A percentile compares a stretch with the other conserved stretches of the same genome.
Conservation (phyloP, 2,888 invertebrate genomes). For the Tetropium fuscum region DNA sequence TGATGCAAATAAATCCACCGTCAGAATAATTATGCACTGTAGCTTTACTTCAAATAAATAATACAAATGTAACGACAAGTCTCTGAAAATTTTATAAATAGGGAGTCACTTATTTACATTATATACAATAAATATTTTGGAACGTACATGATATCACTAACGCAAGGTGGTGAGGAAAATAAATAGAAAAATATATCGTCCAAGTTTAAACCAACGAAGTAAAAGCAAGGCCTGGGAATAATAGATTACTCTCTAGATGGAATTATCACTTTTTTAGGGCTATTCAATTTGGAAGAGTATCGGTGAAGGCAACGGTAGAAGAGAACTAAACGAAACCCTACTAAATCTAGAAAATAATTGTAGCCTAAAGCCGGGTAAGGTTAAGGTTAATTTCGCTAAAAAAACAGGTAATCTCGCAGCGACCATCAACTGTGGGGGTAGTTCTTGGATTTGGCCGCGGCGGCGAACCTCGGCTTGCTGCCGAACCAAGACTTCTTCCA, state of each 20-base stretch:
- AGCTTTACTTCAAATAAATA: slow-evolving; percentile 24
- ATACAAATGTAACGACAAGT: slow-evolving; percentile 26
- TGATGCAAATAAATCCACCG: too few species aligned
- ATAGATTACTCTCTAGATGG: not conserved
- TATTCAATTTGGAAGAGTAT: not conserved
- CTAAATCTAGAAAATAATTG: not conserved
- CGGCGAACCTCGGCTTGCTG: slow-evolving; percentile 68
- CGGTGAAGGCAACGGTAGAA: too few species aligned
- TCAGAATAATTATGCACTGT: too few species aligned
- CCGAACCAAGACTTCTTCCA: slow-evolving; percentile 83
- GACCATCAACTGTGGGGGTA: slow-evolving; percentile 71
- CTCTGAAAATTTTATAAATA: slow-evolving; percentile 25
- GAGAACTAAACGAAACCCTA: not conserved
- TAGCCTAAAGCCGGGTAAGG: not conserved
- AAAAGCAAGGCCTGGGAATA: not conserved
- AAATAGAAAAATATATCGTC: too few species aligned
- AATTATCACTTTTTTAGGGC: not conserved
- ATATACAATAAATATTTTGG: slow-evolving; percentile 30
- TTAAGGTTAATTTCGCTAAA: too few species aligned
- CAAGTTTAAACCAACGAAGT: not conserved
- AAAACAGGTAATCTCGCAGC: slow-evolving; percentile 43
- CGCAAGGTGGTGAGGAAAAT: not conserved
- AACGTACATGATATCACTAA: slow-evolving; percentile 26
- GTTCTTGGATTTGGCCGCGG: slow-evolving; percentile 70
- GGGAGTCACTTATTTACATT: slow-evolving; percentile 27